Conservation (phyloP, 1,140 invertebrate genomes). For the Monochamus saltuarius region DNA sequence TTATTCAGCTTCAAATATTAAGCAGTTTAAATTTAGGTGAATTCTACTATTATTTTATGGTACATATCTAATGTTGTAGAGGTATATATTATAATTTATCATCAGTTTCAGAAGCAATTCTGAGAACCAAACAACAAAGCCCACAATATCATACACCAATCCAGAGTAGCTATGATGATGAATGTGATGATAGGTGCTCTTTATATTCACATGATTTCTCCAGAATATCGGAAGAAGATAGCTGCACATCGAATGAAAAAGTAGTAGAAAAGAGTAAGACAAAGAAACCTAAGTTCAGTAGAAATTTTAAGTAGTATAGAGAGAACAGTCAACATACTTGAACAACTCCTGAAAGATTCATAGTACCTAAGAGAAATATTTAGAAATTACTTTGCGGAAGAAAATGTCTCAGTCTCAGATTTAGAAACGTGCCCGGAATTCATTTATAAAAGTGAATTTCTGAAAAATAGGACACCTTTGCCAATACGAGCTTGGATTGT, state of each 20-base stretch:
- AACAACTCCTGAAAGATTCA: constrained; percentile 6
- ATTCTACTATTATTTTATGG: too few species aligned
- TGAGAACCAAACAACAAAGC: too few species aligned
- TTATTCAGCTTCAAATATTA: too few species aligned
- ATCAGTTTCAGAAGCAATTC: background rate
- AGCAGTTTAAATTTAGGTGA: too few species aligned
- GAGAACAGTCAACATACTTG: background rate
- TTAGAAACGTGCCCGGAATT: constrained; percentile 15
- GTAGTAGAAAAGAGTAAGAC: background rate
- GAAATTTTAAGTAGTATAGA: background rate
- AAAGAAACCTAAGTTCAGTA: background rate
- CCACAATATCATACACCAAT: background rate
- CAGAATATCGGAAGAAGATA: background rate
- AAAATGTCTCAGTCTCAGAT: too few species aligned
- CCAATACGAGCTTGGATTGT: constrained; percentile 7
- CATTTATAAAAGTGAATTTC: constrained; percentile 4
- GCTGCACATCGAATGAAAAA: background rate
- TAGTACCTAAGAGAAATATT: constrained; percentile 7
- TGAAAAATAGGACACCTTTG: background rate
- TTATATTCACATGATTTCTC: constrained; percentile 1
- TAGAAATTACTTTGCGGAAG: constrained; percentile 1
- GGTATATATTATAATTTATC: too few species aligned
- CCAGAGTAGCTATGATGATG: constrained; percentile 1
- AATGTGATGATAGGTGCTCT: background rate
- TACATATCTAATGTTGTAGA: too few species aligned